Evolutionary conservation across 2,888 invertebrate genomes (phyloP), one percentile per base, ranked within the genome.

Genomic region (Caenorhabditis sp.): DNA sequence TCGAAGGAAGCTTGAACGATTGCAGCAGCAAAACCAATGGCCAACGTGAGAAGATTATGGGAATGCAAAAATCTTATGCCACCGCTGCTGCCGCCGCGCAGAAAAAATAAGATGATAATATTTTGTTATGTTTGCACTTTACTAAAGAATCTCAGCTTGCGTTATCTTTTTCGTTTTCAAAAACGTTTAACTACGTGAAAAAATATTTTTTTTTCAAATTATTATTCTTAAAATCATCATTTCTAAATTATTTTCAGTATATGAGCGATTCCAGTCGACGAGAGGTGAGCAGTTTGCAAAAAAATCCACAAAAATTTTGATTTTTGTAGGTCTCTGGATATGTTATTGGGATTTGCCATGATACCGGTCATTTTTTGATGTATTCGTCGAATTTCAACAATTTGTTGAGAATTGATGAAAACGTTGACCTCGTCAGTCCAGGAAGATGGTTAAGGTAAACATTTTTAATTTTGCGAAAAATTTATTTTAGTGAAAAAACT

Each of bases 1-100:
- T 82, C 50, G 83, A 84, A 59, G 76, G 74, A 12, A 72, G 72
- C 37, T 66, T 83, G 61, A 37, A 69, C 0, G 81, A 82, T 43
- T 54, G 64, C 55, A 65, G 23, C 12, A 67, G 72, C 26, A 78
- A 82, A 62, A 59, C 70, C 19, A 62, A 66, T 43, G 71, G 63
- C 24, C 82, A 83, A 65, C 76, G 76, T 49, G 78, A 83, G 24
- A 79, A 75, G 24, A 59, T 84, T 58, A 66, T 79, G 62, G 50
- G 19, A 6, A 69, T 80, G 23, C 81, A 82, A 49, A 76, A 81
- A 49, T 49, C 55, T 12, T 59, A 65, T 36, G 64, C 68, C n/a
- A 62, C 68, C 36, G 54, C 51, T 27, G 36, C 31, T 5, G 62
- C 66, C 19, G 58, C 37, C 5, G 60, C 60, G 17, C 67, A 64